phyloP scores from a whole-genome alignment of 2,888 invertebrate species.

The Artemia sinica region DNA sequence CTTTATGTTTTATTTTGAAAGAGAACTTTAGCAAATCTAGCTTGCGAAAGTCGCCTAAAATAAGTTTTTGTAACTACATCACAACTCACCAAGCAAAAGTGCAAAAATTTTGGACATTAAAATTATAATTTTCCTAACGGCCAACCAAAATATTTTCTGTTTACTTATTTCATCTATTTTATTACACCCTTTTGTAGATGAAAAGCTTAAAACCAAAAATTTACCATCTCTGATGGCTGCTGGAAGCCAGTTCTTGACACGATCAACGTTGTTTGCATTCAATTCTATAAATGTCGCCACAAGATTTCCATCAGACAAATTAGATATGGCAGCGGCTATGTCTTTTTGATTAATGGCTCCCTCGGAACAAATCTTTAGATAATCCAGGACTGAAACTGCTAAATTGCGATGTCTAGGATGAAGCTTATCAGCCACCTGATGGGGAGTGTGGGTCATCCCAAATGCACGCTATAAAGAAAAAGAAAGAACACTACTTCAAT shows the following conservation, averaged over 20 bases:
- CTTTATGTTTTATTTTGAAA: no score
- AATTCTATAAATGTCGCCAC: not conserved
- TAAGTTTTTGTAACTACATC: no score
- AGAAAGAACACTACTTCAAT: not conserved
- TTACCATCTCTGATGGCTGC: not conserved
- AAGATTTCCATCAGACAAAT: not conserved
- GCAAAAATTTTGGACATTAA: no score
- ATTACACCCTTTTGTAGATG: no score
- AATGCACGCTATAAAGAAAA: not conserved
- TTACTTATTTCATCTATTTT: no score
- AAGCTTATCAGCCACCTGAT: not conserved
- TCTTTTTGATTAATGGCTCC: not conserved
- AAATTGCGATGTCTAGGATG: not conserved
- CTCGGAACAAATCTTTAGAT: not conserved
- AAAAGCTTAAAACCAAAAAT: not conserved
- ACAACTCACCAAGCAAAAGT: no score
- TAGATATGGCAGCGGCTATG: not conserved
- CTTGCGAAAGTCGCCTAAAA: no score
- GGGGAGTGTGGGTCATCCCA: not conserved
- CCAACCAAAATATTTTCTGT: no score
- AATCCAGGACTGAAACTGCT: not conserved
- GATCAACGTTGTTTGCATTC: not conserved
- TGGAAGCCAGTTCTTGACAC: slow-evolving; percentile 3
- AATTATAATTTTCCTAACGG: no score
- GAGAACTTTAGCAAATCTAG: no score